Evolutionary conservation across 2,797 vertebrate species (phyloP).

Genomic region (Monodelphis domestica): DNA sequence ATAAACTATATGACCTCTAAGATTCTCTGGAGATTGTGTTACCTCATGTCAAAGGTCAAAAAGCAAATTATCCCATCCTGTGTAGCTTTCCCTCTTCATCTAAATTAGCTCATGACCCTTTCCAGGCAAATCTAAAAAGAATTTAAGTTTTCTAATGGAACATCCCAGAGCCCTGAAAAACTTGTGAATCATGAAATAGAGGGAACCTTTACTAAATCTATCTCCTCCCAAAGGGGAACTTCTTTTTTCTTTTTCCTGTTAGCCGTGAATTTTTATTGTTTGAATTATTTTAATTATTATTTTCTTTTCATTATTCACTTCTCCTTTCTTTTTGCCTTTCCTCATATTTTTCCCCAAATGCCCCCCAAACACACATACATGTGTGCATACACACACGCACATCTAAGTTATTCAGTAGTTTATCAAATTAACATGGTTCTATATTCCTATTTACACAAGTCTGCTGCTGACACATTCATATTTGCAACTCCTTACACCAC

Average conservation of each 20-base stretch:
- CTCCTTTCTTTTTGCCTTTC: background rate
- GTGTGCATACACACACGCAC: background rate
- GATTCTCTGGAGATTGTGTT: background rate
- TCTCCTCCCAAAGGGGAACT: background rate
- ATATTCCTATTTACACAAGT: background rate
- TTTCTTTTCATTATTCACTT: background rate
- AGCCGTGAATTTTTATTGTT: background rate
- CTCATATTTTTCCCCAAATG: background rate
- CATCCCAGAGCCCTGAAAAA: background rate
- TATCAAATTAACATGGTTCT: background rate
- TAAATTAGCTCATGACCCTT: background rate
- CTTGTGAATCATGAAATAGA: background rate
- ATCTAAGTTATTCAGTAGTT: background rate
- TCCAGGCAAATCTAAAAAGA: background rate
- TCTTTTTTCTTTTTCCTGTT: background rate
- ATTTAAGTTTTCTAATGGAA: background rate
- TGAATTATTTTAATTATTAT: background rate
- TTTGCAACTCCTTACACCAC: background rate
- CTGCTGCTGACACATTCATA: background rate
- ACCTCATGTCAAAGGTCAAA: background rate
- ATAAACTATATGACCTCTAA: background rate
- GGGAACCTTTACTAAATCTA: background rate
- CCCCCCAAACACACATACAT: background rate
- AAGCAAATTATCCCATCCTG: background rate
- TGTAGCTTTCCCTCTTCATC: background rate